Evolutionary conservation across 2,797 vertebrate genomes (phyloP), one percentile per base, ranked within the genome.

Genomic region (Propithecus deckenii): DNA sequence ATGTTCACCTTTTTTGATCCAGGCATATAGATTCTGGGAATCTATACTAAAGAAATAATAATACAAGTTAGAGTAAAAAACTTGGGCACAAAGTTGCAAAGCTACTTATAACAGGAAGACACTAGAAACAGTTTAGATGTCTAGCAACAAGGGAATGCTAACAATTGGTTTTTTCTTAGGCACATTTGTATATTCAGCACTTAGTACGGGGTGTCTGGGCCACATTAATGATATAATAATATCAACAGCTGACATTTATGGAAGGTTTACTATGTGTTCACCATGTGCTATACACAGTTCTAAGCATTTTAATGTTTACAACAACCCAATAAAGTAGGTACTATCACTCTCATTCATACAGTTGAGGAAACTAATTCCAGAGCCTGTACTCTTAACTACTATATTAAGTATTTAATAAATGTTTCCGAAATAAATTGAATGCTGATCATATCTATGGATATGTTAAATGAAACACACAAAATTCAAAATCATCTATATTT

Each of bases 21-120:
- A 79, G 61, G n/a, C 20, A 55, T 25, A 80, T 35, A 61, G 11
- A 92, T 75, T 86, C 59, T 43, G 22, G 43, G 28, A 92, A 92
- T 86, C 38, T 69, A 69, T 18, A 85, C 7, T 87, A 22, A 89
- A 75, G 43, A 83, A 90, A 46, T 80, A 76, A 48, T 67, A n/a
- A 92, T 11, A 92, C 72, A 93, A 50, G n/a, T 9, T 9, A 57
- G 41, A 72, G 55, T 38, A 41, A 75, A 57, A 81, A 55, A 93
- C 14, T 18, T 88, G 59, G 38, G 43, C 35, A 84, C 59, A 85
- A 92, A 91, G 83, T 55, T 69, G 81, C 48, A 89, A 32, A 94
- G 11, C 25, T 93, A 78, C 38, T 92, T 87, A 35, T 35, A 88
- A 81, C 4, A 69, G 35, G n/a, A 92, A 86, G 38, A 94, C 94